Base-by-base conservation (phyloP, 2,797 vertebrate species). In the Ficedula albicollis region DNA sequence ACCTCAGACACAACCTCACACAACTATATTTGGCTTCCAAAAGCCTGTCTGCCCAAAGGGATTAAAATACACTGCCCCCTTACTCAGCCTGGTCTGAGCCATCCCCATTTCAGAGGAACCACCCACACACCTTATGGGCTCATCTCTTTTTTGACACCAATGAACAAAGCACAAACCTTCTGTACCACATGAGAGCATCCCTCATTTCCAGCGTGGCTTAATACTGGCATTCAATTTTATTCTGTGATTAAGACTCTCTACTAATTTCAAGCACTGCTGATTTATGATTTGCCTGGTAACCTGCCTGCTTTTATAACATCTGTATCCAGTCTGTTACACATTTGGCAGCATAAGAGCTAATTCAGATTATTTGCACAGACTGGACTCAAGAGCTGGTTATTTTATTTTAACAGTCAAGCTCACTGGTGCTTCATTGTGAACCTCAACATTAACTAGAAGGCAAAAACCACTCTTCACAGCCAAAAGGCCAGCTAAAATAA, bases 31-130 rank as follows among this genome's bases (percentile, higher is more conserved):
- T 74, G 92, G 52, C 63, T 67, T 79, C 41, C 70, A 29, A 74
- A 90, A 87, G 36, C 74, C 55, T 66, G 62, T 30, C 15, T 86
- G 80, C 38, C 5, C 9, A 55, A 72, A 86, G 26, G 63, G 60
- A 94, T 80, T 79, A 82, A 96, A 94, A 95, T 63, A 86, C 0
- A 0, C 63, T 95, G 89, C 46, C 93, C 91, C 48, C 15, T 94
- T 82, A 59, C 72, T 87, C 85, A 84, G 76, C 70, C 80, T 91
- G 93, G 85, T 66, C 93, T 82, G 91, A 96, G 89, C 90, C 82
- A 87, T 78, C 54, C 87, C 69, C 10, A 7, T 59, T 68, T 46
- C 58, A 59, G 64, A 30, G 69, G 81, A 92, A 85, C 82, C 92
- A 94, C 94, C 91, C 91, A 86, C 85, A 79, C 59, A 82, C 84